Conservation (phyloP, 2,888 invertebrate species). For the Andrena dorsata region DNA sequence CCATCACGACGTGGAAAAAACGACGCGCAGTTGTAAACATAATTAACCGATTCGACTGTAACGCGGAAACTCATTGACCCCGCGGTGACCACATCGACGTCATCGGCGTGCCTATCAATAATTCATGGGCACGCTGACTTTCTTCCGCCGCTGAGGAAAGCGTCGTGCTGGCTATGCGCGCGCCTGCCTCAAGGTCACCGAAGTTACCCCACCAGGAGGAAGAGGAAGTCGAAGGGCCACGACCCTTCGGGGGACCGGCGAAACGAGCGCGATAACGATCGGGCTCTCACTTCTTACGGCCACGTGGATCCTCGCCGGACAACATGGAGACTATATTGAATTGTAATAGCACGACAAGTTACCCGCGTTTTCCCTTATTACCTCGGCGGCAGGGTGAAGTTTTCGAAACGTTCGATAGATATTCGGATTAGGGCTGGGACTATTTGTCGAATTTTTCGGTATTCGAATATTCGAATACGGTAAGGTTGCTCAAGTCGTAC, state of each 20-base stretch:
- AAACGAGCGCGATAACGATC: constrained; percentile 10
- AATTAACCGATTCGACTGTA: constrained; percentile 45
- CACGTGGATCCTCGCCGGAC: constrained; percentile 47
- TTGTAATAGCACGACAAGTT: constrained; percentile 68
- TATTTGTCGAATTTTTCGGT: too few relatives aligned
- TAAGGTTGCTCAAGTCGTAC: too few relatives aligned
- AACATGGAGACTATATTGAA: constrained; percentile 77
- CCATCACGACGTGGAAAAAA: constrained; percentile 4
- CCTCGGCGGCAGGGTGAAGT: not conserved
- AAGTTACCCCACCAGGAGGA: constrained; percentile 38
- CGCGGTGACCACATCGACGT: constrained; percentile 25
- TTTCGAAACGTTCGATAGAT: not conserved
- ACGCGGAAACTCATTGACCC: constrained; percentile 38
- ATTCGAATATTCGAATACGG: too few relatives aligned
- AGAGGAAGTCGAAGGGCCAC: constrained; percentile 37
- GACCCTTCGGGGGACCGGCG: constrained; percentile 40
- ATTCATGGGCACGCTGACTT: constrained; percentile 59
- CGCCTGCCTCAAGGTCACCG: constrained; percentile 49
- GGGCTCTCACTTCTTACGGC: constrained; percentile 21
- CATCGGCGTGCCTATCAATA: constrained; percentile 50
- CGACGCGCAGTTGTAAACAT: constrained; percentile 29
- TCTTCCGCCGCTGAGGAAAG: constrained; percentile 30
- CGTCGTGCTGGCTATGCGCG: constrained; percentile 56
- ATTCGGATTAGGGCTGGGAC: too few relatives aligned
- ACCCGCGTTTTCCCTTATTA: not conserved